These are phyloP conservation scores for Pseudoips prasinana DNA, from an alignment of 2,888 invertebrate species.

Conservation along the genomic window DNA sequence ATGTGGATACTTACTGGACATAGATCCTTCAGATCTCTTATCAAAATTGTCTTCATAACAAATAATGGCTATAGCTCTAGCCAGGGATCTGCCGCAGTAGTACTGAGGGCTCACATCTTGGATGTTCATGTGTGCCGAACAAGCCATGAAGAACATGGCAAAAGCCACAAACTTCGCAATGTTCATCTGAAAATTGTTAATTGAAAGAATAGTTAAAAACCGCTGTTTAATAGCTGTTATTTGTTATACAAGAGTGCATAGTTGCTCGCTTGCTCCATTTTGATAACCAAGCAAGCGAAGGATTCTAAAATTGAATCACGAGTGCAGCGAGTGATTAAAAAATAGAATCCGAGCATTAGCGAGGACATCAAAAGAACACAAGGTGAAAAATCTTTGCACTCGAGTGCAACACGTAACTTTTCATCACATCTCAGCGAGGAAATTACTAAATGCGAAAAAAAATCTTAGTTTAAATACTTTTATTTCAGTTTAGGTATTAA, in stretches of 20 bases:
- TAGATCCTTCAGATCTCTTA: constrained; percentile 47
- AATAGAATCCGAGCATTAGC: neutral
- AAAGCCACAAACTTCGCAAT: neutral
- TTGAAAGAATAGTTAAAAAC: neutral
- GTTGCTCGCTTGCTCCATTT: too few species aligned
- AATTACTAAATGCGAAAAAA: neutral
- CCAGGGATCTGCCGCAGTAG: constrained; percentile 55
- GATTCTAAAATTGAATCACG: constrained; percentile 6
- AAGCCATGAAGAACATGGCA: constrained; percentile 5
- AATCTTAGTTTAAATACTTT: neutral
- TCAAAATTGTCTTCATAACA: constrained; percentile 39
- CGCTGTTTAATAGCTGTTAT: neutral
- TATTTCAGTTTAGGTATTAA: too few species aligned
- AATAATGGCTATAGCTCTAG: constrained; percentile 44
- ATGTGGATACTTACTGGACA: constrained; percentile 52
- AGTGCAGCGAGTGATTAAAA: too few species aligned
- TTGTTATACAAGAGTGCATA: neutral
- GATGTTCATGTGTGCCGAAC: constrained; percentile 39
- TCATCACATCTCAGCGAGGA: neutral
- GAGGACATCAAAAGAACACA: too few species aligned
- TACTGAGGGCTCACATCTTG: constrained; percentile 29
- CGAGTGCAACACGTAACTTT: too few species aligned
- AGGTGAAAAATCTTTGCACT: too few species aligned
- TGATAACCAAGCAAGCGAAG: too few species aligned
- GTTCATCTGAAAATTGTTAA: too few species aligned